Conservation (phyloP, 2,888 invertebrate genomes). For the Drosophila pseudotakahashii region DNA sequence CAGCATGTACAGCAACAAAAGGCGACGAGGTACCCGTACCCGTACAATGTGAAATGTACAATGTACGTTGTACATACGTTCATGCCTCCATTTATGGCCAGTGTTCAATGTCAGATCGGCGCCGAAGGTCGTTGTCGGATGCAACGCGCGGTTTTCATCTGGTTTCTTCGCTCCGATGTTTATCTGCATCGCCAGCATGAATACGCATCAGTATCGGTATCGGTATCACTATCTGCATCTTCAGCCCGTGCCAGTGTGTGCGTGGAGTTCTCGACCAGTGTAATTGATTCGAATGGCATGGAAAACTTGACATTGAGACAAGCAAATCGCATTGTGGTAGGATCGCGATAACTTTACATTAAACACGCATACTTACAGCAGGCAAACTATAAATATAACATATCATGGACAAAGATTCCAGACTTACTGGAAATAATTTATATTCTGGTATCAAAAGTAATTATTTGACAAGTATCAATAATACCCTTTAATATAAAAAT, state of each 20-base stretch:
- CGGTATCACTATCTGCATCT: slow-evolving; percentile 8
- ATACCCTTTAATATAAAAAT: no score
- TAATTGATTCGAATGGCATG: slow-evolving; percentile 76
- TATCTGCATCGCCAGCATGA: slow-evolving; percentile 44
- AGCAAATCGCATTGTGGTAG: slow-evolving; percentile 59
- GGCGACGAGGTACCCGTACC: slow-evolving; percentile 2
- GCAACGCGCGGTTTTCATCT: slow-evolving; percentile 41
- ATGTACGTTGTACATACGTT: slow-evolving; percentile 12
- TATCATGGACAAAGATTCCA: background rate
- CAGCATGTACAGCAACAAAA: slow-evolving; percentile 31
- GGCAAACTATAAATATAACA: background rate
- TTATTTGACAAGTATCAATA: background rate
- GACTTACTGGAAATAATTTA: background rate
- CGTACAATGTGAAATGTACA: slow-evolving; percentile 6
- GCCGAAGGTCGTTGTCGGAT: slow-evolving; percentile 63
- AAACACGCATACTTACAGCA: background rate
- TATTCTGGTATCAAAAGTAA: background rate
- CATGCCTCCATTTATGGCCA: slow-evolving; percentile 38
- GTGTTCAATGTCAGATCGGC: slow-evolving; percentile 72
- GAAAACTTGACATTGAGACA: slow-evolving; percentile 75
- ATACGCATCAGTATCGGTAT: slow-evolving; percentile 20
- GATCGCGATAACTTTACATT: slow-evolving; percentile 32
- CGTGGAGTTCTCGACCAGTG: slow-evolving; percentile 39
- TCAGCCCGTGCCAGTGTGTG: slow-evolving; percentile 17
- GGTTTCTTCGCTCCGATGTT: slow-evolving; percentile 54